Percentiles rank a stretch among this genome's conserved stretches.
Conservation (phyloP, 2,888 invertebrate species). For the Euphydryas editha region DNA sequence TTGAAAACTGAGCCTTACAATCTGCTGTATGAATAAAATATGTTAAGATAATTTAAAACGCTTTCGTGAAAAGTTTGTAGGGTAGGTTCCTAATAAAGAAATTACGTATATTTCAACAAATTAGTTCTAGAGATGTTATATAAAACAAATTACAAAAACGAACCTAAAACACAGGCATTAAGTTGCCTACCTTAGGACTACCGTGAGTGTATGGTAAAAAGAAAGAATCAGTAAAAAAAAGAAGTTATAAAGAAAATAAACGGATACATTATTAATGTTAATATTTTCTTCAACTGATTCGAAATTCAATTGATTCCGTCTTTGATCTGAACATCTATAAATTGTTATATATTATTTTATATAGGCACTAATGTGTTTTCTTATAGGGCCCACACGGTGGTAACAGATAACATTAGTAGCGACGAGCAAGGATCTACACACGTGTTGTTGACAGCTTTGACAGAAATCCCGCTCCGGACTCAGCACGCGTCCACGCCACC, state of each 20-base stretch:
- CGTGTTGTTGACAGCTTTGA: conserved; percentile 59
- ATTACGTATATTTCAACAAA: background rate
- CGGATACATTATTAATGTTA: background rate
- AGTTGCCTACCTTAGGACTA: too few relatives aligned
- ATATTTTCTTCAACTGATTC: background rate
- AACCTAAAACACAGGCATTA: too few relatives aligned
- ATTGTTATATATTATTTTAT: background rate
- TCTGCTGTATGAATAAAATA: conserved; percentile 1
- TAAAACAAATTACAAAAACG: too few relatives aligned
- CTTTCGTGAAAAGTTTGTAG: background rate
- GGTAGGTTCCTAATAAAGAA: background rate
- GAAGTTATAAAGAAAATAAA: background rate
- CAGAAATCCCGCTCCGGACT: conserved; percentile 58
- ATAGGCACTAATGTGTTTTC: background rate
- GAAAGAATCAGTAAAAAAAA: background rate
- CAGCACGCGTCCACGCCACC: conserved; percentile 44
- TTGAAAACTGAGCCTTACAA: conserved; percentile 3
- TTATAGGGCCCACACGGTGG: background rate
- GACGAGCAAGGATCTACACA: conserved; percentile 38
- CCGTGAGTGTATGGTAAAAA: too few relatives aligned
- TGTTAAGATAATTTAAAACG: conserved; percentile 2
- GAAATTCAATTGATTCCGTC: too few relatives aligned
- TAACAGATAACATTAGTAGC: conserved; percentile 28
- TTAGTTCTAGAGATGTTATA: too few relatives aligned
- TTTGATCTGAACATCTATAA: too few relatives aligned